Base-by-base conservation (phyloP, 2,113 vertebrate genomes). In the Lanius collurio region DNA sequence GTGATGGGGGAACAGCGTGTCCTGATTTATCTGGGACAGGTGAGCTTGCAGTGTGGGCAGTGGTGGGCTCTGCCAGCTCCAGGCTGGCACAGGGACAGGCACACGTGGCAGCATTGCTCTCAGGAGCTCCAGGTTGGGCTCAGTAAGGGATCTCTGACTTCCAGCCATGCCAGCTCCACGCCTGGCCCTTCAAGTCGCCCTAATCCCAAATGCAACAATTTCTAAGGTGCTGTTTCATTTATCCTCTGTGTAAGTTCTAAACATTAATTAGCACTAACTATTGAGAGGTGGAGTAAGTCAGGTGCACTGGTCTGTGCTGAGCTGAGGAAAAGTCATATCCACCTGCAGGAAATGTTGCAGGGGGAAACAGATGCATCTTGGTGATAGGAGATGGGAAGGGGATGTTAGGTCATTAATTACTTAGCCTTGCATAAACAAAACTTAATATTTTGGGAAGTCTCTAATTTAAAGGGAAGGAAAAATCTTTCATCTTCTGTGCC, bases 361-460 rank as follows among this genome's bases (percentile, higher is more conserved):
- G 7, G 86, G 98, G 98, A 98, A 98, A 97, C 98, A 98, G 98
- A 98, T 98, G 98, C 89, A 39, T 89, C 93, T 89, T 17, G 30
- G 89, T 96, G 97, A 98, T 98, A 98, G 94, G 95, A 90, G 95
- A 96, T 97, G 97, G 97, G 97, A 98, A 98, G 91, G 94, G 97
- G 97, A 98, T 98, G 97, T 98, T 98, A 98, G 89, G 95, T 97
- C 97, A 96, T 97, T 98, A 98, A 98, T 98, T 97, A 93, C 94
- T 97, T 96, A 71, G 81, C 90, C 94, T 96, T 96, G 60, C 89
- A 74, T 98, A 98, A 98, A 97, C 97, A 98, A 94, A 87, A 95
- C 63, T 96, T 95, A 73, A 73, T 96, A 94, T 97, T 98, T 97
- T 95, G 83, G 93, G 91, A 96, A 94, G 39, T 70, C 86, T 94